Percentiles rank a stretch among this genome's conserved stretches.
phyloP scores from a whole-genome alignment of 2,888 invertebrate species.

The Apodemia mormo region DNA sequence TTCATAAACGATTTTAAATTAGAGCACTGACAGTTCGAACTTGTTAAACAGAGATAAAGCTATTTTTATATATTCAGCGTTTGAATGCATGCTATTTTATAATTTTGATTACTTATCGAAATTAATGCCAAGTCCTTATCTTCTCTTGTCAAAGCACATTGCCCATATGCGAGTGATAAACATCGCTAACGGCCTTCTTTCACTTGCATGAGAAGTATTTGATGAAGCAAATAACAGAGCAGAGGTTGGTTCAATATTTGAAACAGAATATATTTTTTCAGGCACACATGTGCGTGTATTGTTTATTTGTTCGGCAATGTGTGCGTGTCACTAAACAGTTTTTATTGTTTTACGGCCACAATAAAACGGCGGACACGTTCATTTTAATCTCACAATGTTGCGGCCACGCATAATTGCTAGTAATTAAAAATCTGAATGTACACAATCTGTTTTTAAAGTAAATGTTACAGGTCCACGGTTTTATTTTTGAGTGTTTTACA shows the following conservation, averaged over 20 bases:
- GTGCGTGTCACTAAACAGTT: constrained; percentile 67
- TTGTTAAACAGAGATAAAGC: no score
- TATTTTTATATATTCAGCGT: no score
- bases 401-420: constrained; percentile 49
- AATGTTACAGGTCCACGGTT: constrained; percentile 1
- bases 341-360: constrained; percentile 69
- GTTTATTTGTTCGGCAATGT: constrained; percentile 66
- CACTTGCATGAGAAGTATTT: background rate
- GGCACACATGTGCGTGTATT: constrained; percentile 53
- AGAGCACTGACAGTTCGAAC: no score
- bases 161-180: no score
- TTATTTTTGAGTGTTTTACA: background rate
- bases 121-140: no score
- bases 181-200: no score
- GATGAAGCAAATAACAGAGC: background rate
- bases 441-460: constrained; percentile 26
- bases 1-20: no score
- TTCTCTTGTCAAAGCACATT: no score
- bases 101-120: no score
- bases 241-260: constrained; percentile 21
- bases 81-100: no score
- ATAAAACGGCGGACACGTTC: constrained; percentile 45
- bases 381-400: constrained; percentile 41
- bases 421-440: constrained; percentile 50
- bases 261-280: constrained; percentile 35